Base-by-base conservation (phyloP, 2,797 vertebrate genomes). In the Enteromius paludinosus region DNA sequence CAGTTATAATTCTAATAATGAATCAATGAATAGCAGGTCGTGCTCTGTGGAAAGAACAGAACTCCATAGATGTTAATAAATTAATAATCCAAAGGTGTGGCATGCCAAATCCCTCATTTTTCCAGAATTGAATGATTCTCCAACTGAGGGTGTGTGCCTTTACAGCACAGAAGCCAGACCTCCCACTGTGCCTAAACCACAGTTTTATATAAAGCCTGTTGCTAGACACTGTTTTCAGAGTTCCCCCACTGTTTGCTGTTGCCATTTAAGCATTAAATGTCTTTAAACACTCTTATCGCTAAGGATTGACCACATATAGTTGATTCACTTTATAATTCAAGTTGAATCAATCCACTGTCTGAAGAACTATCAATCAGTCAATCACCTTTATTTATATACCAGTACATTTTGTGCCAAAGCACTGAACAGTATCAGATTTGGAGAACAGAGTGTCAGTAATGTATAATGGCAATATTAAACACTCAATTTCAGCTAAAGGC, bases 81-180 rank as follows among this genome's bases (percentile, higher is more conserved):
- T 80, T 14, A 70, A 49, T 75, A 43, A 17, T 54, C 41, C 68
- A 61, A 52, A 73, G 79, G 52, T 49, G 35, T 70, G 33, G 41
- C 35, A 25, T 45, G 77, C 81, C 81, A 86, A 83, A 86, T 56
- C 45, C 54, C n/a, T 38, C 15, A n/a, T 79, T 84, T 80, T 84
- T 79, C n/a, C 52, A 70, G 71, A 56, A 72, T 1, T 68, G 56
- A 35, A 64, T 54, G 6, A 17, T 62, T 73, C 18, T 85, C n/a
- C 38, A 73, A 59, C 35, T 73, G 28, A 30, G 76, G 45, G 74
- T 14, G 38, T 59, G 69, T 74, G 61, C 28, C 49, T 78, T 82
- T 25, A 77, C 59, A 59, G 45, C 59, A 85, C 61, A 74, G 61
- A 25, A 75, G 61, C 75, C 56, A 83, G 75, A 79, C 59, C 80